Evolutionary conservation across 2,888 invertebrate genomes (phyloP).

Genomic region (Tinea trinotella): DNA sequence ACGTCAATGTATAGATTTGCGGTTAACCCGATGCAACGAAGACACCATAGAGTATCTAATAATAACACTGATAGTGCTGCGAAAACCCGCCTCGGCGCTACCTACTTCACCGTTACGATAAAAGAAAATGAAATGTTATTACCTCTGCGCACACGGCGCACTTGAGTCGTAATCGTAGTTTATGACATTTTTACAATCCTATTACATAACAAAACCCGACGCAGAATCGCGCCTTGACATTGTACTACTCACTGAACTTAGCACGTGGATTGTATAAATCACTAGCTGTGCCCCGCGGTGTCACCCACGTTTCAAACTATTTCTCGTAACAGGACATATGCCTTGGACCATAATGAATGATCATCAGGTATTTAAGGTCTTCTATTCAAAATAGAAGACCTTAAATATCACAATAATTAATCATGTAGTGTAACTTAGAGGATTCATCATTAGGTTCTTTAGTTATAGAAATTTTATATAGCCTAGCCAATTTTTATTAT

Average conservation of each 20-base stretch:
- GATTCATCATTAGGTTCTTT: no score
- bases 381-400: no score
- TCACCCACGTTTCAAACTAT: no score
- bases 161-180: slow-evolving; percentile 42
- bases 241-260: slow-evolving; percentile 56
- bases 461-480: no score
- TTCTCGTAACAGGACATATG: no score
- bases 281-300: no score
- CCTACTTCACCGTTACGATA: background rate
- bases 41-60: background rate
- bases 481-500: no score
- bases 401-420: no score
- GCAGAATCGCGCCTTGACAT: slow-evolving; percentile 59
- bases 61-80: background rate
- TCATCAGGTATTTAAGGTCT: no score
- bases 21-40: background rate
- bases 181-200: slow-evolving; percentile 58
- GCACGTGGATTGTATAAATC: slow-evolving; percentile 64
- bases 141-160: slow-evolving; percentile 5
- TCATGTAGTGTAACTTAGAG: no score
- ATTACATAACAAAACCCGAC: slow-evolving; percentile 47
- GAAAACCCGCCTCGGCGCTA: background rate
- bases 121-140: background rate
- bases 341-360: no score
- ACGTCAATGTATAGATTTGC: background rate